A percentile compares a stretch with the other conserved stretches of the same genome.
These are phyloP conservation scores for Drosophila asahinai DNA, from an alignment of 1,140 invertebrate species.

Conservation along the genomic window DNA sequence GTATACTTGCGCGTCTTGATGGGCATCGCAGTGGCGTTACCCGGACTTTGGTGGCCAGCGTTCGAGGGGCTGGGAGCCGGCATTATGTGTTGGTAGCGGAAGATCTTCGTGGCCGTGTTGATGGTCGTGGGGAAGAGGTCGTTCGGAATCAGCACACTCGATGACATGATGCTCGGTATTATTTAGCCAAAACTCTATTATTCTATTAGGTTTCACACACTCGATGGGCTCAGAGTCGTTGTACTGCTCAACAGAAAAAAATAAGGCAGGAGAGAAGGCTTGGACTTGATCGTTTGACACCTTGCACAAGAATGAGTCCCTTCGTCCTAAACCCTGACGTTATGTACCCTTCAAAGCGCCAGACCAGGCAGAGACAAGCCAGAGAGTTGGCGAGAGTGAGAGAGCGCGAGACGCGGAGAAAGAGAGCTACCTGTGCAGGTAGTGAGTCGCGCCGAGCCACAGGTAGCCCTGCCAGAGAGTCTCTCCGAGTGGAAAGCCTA, in stretches of 20 bases:
- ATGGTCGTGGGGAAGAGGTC: slow-evolving; percentile 71
- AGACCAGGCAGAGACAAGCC: slow-evolving; percentile 49
- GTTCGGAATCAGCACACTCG: slow-evolving; percentile 64
- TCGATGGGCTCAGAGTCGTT: slow-evolving; percentile 5
- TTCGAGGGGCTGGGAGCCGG: slow-evolving; percentile 52
- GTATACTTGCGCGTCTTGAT: slow-evolving; percentile 78
- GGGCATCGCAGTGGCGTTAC: slow-evolving; percentile 63
- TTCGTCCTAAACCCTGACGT: slow-evolving; percentile 80
- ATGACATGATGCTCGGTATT: slow-evolving; percentile 41
- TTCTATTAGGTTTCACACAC: slow-evolving; percentile 24
- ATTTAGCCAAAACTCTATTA: not conserved
- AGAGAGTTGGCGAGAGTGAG: not conserved
- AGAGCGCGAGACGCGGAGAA: not conserved
- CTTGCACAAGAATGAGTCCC: slow-evolving; percentile 82
- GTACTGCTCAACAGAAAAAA: slow-evolving; percentile 30
- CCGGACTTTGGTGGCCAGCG: slow-evolving; percentile 9
- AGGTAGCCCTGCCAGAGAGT: slow-evolving; percentile 20
- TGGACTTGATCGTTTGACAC: slow-evolving; percentile 79
- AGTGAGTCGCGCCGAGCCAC: slow-evolving; percentile 14
- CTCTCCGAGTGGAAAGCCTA: not conserved
- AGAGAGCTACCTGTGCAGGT: slow-evolving; percentile 22
- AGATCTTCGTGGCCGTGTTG: slow-evolving; percentile 61
- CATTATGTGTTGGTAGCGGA: slow-evolving; percentile 77
- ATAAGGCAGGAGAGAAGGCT: slow-evolving; percentile 21
- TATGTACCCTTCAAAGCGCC: slow-evolving; percentile 69